Base-by-base conservation (phyloP, 2,888 invertebrate genomes). In the Mesopsocus fuscifrons region DNA sequence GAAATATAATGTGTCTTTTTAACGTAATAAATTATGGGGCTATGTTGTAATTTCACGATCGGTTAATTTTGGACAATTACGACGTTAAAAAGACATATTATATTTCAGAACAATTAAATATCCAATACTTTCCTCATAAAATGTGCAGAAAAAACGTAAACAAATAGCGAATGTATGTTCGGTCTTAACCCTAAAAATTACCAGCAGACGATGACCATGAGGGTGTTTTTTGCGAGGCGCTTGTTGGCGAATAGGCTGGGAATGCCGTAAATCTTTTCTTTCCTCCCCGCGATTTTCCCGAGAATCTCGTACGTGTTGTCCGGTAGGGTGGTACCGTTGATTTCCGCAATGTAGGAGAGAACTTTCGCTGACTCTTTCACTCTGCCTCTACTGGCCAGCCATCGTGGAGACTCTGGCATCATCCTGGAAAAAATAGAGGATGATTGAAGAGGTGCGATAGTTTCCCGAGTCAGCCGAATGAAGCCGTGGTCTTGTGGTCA, bases 391-490 rank as follows among this genome's bases (percentile, higher is more conserved):
- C 66, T 63, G 56, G 68, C 68, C 49, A 73, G 61, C 74, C 74
- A 74, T 47, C 72, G 63, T 2, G 74, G 74, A 34, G 74, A 74
- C 61, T 74, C 74, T 47, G 73, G 68, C 53, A 72, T 61, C 51
- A 63, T 66, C 57, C 73, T 74, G 51, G 4, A 48, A 52, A 46
- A 30, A n/a, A 30, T 11, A 30, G 9, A 30, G 9, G 30, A 30
- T 30, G 30, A 30, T 30, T 9, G 30, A n/a, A 30, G n/a, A 30
- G 9, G 30, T 30, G 30, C 9, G 30, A 30, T 30, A n/a, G n/a
- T 30, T 30, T 30, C n/a, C 9, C n/a, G 9, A 11, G 30, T 11
- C 9, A 30, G 9, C n/a, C n/a, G n/a, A n/a, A n/a, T n/a, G n/a
- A n/a, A n/a, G n/a, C n/a, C n/a, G n/a, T n/a, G n/a, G n/a, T n/a